A percentile compares a stretch with the other conserved stretches of the same genome.
phyloP scores from a whole-genome alignment of 2,888 invertebrate species.

The Timema cristinae region DNA sequence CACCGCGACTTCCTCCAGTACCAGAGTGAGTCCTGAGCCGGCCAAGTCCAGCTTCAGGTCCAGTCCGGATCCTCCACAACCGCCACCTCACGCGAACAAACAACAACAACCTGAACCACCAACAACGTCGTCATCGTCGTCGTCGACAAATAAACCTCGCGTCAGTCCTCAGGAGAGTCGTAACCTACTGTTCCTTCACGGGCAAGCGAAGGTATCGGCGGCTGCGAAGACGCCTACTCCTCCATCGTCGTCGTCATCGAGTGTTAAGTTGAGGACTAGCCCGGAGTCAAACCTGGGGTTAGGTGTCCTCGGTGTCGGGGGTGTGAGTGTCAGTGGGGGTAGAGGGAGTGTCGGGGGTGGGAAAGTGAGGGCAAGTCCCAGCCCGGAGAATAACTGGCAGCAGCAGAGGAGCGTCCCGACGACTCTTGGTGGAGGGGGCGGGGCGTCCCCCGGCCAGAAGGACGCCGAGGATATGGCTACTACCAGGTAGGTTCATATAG shows the following conservation, averaged over 20 bases:
- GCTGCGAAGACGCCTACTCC: no score
- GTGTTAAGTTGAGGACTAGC: no score
- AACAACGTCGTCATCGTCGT: no score
- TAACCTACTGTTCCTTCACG: no score
- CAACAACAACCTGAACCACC: not conserved
- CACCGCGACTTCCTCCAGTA: not conserved
- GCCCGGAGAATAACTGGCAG: conserved; percentile 3
- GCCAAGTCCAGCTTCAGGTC: not conserved
- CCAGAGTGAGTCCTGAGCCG: conserved; percentile 1
- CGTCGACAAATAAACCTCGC: no score
- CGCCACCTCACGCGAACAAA: not conserved
- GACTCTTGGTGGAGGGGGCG: not conserved
- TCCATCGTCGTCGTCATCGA: no score
- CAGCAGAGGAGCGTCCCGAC: no score
- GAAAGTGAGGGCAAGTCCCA: not conserved
- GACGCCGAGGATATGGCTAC: conserved; percentile 26
- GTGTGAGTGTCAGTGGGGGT: not conserved
- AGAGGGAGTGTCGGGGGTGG: not conserved
- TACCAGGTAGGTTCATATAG: conserved; percentile 29
- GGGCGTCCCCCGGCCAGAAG: conserved; percentile 15
- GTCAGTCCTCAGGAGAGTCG: no score
- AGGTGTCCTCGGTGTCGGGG: no score
- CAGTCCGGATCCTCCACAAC: no score
- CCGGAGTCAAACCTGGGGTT: no score
- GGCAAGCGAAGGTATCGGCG: no score